These are phyloP conservation scores for Gastrophryne carolinensis DNA, from an alignment of 2,797 vertebrate species.

Conservation along the genomic window DNA sequence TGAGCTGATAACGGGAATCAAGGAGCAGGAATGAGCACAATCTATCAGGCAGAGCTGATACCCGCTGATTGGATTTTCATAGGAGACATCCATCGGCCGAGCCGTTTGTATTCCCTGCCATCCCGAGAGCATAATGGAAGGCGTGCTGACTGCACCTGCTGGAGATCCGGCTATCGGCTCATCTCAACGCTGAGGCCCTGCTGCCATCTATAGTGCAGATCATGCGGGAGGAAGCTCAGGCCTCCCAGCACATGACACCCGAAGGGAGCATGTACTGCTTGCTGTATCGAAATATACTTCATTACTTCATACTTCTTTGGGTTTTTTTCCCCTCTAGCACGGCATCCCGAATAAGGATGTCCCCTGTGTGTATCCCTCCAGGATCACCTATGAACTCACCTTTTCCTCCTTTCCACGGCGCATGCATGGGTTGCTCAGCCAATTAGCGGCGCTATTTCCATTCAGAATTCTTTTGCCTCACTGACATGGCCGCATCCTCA, in stretches of 20 bases:
- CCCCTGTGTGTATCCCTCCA: too few species aligned
- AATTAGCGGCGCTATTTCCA: too few species aligned
- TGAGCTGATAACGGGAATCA: slow-evolving; percentile 45
- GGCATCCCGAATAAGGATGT: too few species aligned
- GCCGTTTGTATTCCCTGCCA: slow-evolving; percentile 19
- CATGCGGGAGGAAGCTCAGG: slow-evolving; percentile 26
- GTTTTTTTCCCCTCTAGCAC: too few species aligned
- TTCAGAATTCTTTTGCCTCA: too few species aligned
- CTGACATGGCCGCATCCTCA: too few species aligned
- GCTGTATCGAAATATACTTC: too few species aligned
- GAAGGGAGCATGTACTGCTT: too few species aligned
- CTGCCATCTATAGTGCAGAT: slow-evolving; percentile 25
- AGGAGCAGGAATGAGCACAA: slow-evolving; percentile 34
- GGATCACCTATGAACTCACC: too few species aligned
- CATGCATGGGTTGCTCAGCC: too few species aligned
- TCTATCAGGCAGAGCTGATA: slow-evolving; percentile 37
- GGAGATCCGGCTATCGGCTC: slow-evolving; percentile 21
- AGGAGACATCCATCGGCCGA: slow-evolving; percentile 15
- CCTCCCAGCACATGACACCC: not conserved
- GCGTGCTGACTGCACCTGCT: slow-evolving; percentile 32
- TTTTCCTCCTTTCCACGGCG: too few species aligned
- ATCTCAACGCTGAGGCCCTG: slow-evolving; percentile 24
- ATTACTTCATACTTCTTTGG: too few species aligned
- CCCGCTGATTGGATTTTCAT: slow-evolving; percentile 43
- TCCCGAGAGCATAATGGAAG: slow-evolving; percentile 23